Evolutionary conservation across 2,113 vertebrate genomes (phyloP), one percentile per base, ranked within the genome.

Genomic region (Oreochromis tanganicae): DNA sequence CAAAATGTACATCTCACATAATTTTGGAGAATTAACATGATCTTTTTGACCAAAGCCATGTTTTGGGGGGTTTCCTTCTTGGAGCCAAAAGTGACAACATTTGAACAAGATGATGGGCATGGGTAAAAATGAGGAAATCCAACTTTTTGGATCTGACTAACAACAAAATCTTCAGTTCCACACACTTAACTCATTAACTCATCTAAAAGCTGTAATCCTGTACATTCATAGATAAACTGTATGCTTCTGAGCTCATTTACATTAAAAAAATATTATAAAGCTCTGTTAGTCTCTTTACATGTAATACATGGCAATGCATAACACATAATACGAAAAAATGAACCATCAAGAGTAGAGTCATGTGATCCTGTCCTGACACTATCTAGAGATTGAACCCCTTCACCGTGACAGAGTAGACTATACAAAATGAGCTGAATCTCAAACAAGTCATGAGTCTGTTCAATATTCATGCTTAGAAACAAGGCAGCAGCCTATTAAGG

Each of bases 381-480:
- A 12, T 41, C 81, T 66, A 79, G 19, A 87, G 38, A 56, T n/a
- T 43, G 46, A 52, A 66, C 78, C 71, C 34, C 54, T 75, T 46
- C 85, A 61, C 11, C 52, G 5, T 17, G 91, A 84, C 75, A 41
- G 52, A 82, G 12, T 29, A 36, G 91, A 92, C 85, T 16, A 46
- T 10, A 85, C 83, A 85, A 85, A 86, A 87, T 55, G 34, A 86
- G 82, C 79, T 11, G 78, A 87, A 87, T 89, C 86, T 86, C 29
- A 43, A 84, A 59, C 84, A 89, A 88, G 83, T 91, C 80, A 52
- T 68, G 91, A 86, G 85, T 92, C 92, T 85, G 3, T 83, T 95
- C 91, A 95, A 93, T 86, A 93, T 94, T 94, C 93, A 93, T 41
- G 16, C 3, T 46, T 19, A 80, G 84, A 95, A 92, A 95, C 93